Conservation (phyloP, 2,888 invertebrate genomes). For the Adineta ricciae region DNA sequence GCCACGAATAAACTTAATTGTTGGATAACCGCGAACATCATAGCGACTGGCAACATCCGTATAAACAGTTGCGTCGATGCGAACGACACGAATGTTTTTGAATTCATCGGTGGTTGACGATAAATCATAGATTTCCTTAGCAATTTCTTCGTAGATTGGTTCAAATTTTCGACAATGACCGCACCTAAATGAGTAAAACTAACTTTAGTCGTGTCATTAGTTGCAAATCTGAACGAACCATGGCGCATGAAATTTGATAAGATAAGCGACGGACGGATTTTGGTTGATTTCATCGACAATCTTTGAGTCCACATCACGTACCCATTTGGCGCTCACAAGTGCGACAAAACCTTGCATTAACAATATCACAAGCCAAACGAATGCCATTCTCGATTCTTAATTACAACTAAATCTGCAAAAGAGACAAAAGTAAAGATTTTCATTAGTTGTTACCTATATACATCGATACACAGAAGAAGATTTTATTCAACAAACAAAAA, state of each 20-base stretch:
- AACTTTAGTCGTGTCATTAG: background rate
- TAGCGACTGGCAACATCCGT: constrained; percentile 30
- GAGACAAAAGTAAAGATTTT: background rate
- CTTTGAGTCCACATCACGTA: background rate
- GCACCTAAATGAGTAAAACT: constrained; percentile 16
- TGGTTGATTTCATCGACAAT: background rate
- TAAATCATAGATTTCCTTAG: constrained; percentile 23
- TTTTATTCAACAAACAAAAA: background rate
- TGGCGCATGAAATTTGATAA: background rate
- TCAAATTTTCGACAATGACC: constrained; percentile 32
- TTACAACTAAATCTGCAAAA: background rate
- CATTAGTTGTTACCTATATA: too few species aligned
- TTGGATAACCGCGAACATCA: constrained; percentile 32
- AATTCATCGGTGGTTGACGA: background rate
- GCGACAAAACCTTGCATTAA: background rate
- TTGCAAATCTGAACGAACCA: background rate
- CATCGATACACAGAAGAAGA: background rate
- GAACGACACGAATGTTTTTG: constrained; percentile 25
- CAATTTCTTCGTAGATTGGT: constrained; percentile 31
- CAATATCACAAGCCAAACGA: background rate
- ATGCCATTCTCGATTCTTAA: background rate
- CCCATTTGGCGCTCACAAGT: background rate
- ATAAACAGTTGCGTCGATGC: constrained; percentile 31
- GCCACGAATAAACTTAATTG: constrained; percentile 32
- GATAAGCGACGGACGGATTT: background rate